phyloP scores from a whole-genome alignment of 2,888 invertebrate genomes.

The Lithophane semibrunnea region DNA sequence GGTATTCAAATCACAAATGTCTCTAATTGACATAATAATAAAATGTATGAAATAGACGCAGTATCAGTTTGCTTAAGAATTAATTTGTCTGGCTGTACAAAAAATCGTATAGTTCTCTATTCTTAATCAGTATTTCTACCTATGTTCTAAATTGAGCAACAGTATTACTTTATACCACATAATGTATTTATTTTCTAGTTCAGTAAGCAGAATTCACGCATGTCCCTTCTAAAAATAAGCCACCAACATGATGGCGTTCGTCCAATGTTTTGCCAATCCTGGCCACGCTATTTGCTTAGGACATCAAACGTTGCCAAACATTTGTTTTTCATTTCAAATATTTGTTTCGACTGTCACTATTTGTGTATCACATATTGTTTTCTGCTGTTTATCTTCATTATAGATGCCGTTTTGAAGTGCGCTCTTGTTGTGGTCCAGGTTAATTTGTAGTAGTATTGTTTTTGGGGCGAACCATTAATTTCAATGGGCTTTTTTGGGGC shows the following conservation, averaged over 20 bases:
- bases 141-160: not conserved
- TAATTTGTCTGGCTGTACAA: not conserved
- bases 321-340: conserved; percentile 73
- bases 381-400: conserved; percentile 65
- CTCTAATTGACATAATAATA: no score
- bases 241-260: conserved; percentile 32
- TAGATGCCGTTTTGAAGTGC: conserved; percentile 61
- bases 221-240: conserved; percentile 42
- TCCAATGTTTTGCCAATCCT: conserved; percentile 61
- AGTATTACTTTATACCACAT: not conserved
- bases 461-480: not conserved
- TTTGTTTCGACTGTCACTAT: conserved; percentile 68
- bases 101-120: not conserved
- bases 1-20: not conserved
- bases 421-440: conserved; percentile 10
- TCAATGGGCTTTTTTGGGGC: not conserved
- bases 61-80: not conserved
- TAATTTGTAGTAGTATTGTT: conserved; percentile 26
- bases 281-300: conserved; percentile 64
- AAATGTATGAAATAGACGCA: not conserved
- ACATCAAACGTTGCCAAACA: conserved; percentile 71
- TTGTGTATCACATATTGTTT: conserved; percentile 69
- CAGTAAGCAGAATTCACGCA: not conserved
- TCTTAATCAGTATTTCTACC: not conserved
- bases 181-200: not conserved